These are phyloP conservation scores for Euthynnus affinis DNA, from an alignment of 2,797 vertebrate species.

Conservation along the genomic window DNA sequence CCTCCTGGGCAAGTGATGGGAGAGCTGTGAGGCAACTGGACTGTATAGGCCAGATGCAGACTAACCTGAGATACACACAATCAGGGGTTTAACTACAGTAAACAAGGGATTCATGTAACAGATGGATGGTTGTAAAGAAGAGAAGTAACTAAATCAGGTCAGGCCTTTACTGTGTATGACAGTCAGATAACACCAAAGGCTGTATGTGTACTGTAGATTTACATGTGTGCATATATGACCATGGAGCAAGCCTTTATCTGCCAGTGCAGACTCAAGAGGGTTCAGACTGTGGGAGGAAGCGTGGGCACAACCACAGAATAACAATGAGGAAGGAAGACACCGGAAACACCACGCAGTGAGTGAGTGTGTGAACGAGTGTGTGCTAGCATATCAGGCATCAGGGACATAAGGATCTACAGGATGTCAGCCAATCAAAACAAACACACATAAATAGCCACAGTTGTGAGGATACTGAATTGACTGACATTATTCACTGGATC, in stretches of 20 bases:
- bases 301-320: conserved; percentile 53
- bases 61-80: conserved; percentile 4
- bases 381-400: conserved; percentile 16
- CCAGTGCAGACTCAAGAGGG: conserved; percentile 45
- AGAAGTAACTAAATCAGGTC: neutral
- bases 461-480: neutral
- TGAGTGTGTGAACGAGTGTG: conserved; percentile 2
- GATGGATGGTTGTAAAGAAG: neutral
- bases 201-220: conserved; percentile 3
- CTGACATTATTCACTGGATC: neutral
- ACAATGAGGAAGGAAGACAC: conserved; percentile 62
- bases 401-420: conserved; percentile 8
- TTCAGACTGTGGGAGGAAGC: conserved; percentile 48
- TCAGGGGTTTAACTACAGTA: neutral
- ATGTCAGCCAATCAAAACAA: neutral
- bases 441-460: neutral
- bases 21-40: conserved; percentile 48
- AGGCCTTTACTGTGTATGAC: conserved; percentile 2
- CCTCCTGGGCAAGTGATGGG: conserved; percentile 59
- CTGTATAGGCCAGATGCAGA: conserved; percentile 23
- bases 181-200: conserved; percentile 1
- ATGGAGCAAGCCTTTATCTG: conserved; percentile 41
- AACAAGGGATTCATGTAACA: neutral
- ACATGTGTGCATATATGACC: conserved; percentile 18
- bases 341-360: conserved; percentile 41